Evolutionary conservation across 2,113 vertebrate species (phyloP), one percentile per base, ranked within the genome.

Genomic region (Dissostichus mawsoni): DNA sequence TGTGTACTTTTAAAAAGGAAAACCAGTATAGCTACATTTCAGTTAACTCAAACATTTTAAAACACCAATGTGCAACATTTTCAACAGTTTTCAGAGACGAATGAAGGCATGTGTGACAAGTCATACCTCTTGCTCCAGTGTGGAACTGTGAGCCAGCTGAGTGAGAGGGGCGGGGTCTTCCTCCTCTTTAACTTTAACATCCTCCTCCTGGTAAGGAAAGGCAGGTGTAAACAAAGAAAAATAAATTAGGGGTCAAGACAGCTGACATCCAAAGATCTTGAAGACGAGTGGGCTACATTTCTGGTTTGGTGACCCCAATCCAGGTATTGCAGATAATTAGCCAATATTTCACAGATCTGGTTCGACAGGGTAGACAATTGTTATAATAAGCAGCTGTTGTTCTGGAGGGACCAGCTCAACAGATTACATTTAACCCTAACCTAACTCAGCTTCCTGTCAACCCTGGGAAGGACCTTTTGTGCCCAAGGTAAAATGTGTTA

Each of bases 71-170:
- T 36, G 45, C 18, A 57, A 20, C 58, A 64, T 58, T 23, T 66
- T 16, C 18, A 78, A 69, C 52, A 36, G 29, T 23, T 14, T 14
- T 18, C 18, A 53, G 18, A 2, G 0, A 20, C 8, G 53, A 16
- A 57, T 51, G 33, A 69, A 45, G 10, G 23, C 0, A 55, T 47
- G 16, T 13, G 16, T 6, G 33, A 65, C 25, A 17, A 65, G 52
- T 20, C 29, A 14, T 90, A 92, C 94, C 93, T 94, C 94, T 69
- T 90, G 91, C 68, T 94, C 94, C 69, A 94, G 81, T 7, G 91
- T 87, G 11, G 92, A 94, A 83, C 93, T 95, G 78, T 90, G 93
- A 79, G 87, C 84, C 58, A 94, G 87, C 80, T 93, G 92, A 78
- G 85, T 87, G 57, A 92, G 52, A 9, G 85, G 58, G 69, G 74